These are phyloP conservation scores for Andricus grossulariae DNA, from an alignment of 1,140 invertebrate species.

Conservation along the genomic window DNA sequence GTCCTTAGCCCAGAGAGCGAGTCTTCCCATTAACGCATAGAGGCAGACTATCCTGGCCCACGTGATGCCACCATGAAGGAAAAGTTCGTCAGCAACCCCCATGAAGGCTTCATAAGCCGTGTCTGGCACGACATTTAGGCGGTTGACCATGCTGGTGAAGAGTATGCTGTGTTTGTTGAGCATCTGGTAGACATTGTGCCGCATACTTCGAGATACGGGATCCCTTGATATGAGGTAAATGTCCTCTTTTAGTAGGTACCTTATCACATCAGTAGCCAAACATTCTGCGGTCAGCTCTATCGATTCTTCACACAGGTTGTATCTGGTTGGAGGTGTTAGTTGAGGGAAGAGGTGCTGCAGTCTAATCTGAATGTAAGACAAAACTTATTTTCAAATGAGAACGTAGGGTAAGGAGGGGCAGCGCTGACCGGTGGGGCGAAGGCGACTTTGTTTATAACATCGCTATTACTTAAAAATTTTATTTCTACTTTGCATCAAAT, in stretches of 20 bases:
- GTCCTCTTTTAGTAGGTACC: conserved; percentile 72
- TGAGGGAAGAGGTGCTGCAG: conserved; percentile 71
- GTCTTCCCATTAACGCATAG: conserved; percentile 79
- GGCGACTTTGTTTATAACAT: too few relatives aligned
- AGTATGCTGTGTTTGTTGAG: conserved; percentile 78
- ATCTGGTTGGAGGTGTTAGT: conserved; percentile 58
- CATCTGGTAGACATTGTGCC: conserved; percentile 75
- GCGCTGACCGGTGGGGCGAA: too few relatives aligned
- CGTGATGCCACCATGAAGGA: conserved; percentile 76
- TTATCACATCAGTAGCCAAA: conserved; percentile 70
- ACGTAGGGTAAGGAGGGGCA: background rate
- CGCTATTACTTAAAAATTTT: too few relatives aligned
- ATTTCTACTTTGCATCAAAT: too few relatives aligned
- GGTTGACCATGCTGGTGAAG: conserved; percentile 79
- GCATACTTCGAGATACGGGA: conserved; percentile 71
- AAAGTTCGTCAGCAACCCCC: conserved; percentile 79
- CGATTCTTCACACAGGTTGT: conserved; percentile 64
- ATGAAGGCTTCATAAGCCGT: conserved; percentile 78
- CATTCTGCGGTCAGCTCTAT: conserved; percentile 69
- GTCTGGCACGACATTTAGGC: conserved; percentile 76
- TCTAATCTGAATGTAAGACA: conserved; percentile 63
- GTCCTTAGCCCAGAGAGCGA: conserved; percentile 76
- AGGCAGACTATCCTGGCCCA: conserved; percentile 81
- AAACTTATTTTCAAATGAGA: background rate
- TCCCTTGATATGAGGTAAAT: conserved; percentile 72